A percentile compares a stretch with the other conserved stretches of the same genome.
phyloP scores from a whole-genome alignment of 2,797 vertebrate species.

The Coluber constrictor region DNA sequence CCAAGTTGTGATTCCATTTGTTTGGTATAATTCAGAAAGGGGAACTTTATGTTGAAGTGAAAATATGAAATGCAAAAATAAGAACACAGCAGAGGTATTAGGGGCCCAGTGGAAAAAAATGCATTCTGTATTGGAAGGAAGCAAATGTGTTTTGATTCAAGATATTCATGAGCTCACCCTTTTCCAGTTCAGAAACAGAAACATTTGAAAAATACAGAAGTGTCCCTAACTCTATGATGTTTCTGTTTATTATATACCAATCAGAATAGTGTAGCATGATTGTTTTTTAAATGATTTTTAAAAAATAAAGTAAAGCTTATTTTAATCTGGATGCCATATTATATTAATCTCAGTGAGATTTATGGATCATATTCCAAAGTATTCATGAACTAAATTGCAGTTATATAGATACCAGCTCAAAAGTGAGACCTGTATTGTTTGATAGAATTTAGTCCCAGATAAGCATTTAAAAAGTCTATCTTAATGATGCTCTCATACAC shows the following conservation, averaged over 20 bases:
- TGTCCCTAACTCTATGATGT: conserved; percentile 12
- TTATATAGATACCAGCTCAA: not conserved
- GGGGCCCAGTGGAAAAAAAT: conserved; percentile 54
- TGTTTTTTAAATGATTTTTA: conserved; percentile 8
- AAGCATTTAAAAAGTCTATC: not conserved
- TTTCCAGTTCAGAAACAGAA: conserved; percentile 48
- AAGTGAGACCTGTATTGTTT: not conserved
- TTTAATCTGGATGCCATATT: conserved; percentile 34
- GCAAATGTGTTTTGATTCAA: conserved; percentile 50
- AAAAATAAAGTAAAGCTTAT: conserved; percentile 40
- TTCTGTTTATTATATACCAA: conserved; percentile 38
- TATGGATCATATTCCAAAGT: not conserved
- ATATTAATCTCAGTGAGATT: not conserved
- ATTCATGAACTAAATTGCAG: not conserved
- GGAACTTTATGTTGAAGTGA: conserved; percentile 43
- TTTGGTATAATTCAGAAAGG: conserved; percentile 49
- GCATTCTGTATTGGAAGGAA: conserved; percentile 60
- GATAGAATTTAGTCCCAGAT: not conserved
- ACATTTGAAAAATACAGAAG: conserved; percentile 57
- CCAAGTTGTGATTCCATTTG: conserved; percentile 46
- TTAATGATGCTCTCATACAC: not conserved
- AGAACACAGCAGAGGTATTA: conserved; percentile 55
- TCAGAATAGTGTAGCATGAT: not conserved
- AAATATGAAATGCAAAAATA: conserved; percentile 47
- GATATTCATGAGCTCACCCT: conserved; percentile 69